Conservation (phyloP, 2,113 vertebrate species). For the Zosterops pallidus region DNA sequence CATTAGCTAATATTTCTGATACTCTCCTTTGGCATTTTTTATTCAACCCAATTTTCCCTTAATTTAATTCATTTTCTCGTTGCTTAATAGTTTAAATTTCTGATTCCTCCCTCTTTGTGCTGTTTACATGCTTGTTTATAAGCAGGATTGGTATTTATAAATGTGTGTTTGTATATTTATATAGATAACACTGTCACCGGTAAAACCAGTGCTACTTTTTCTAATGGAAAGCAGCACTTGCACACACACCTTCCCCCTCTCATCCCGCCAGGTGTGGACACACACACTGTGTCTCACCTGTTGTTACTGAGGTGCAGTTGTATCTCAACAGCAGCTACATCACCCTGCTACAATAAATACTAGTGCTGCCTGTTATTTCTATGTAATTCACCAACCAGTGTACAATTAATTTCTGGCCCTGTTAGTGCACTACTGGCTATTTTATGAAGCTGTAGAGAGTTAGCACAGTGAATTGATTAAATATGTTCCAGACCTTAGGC, state of each 20-base stretch:
- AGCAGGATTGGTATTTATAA: neutral
- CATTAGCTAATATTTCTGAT: neutral
- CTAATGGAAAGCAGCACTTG: neutral
- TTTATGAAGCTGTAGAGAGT: conserved; percentile 45
- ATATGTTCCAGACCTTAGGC: conserved; percentile 50
- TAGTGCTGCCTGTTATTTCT: neutral
- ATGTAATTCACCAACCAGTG: neutral
- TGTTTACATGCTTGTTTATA: neutral
- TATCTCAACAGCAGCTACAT: neutral
- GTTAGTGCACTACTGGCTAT: conserved; percentile 47
- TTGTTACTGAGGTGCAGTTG: neutral
- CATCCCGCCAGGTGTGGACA: rapidly evolving
- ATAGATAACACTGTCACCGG: neutral
- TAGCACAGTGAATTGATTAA: conserved; percentile 49
- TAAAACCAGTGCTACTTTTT: neutral
- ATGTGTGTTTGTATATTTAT: neutral
- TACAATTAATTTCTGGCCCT: conserved; percentile 56
- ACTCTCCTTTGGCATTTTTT: neutral
- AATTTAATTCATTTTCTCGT: neutral
- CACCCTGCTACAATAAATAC: neutral
- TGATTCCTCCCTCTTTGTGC: neutral
- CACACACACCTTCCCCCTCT: neutral
- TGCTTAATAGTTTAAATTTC: neutral
- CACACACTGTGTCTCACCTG: neutral
- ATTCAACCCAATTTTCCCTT: neutral